Base-by-base conservation (phyloP, 2,888 invertebrate genomes). In the Apantesis nais region DNA sequence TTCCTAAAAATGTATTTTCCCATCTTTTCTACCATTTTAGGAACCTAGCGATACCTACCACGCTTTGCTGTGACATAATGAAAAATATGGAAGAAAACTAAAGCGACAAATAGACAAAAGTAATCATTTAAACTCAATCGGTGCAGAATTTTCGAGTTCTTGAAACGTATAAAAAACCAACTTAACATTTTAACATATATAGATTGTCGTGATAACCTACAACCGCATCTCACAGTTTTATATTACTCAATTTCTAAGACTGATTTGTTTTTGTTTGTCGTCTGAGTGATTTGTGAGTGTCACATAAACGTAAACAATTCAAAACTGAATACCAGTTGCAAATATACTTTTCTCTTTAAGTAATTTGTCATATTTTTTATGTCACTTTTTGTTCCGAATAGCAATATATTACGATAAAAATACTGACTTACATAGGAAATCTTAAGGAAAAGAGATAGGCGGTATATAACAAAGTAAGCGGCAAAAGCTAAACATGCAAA, bases 281-380 rank as follows among this genome's bases (percentile, higher is more conserved):
- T 11, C 9, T 39, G 39, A 3, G 2, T 48, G 48, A 8, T 48
- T 48, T 74, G 55, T 72, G 76, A 76, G 71, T 76, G 78, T 80
- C 74, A 78, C 65, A 63, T 71, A 61, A 68, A 73, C 73, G 69
- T 73, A 74, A 78, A 79, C 72, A 77, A 79, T 77, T 55, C 37
- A 25, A 58, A 80, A 73, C 73, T 68, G 62, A 66, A 78, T 77
- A 75, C 72, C 77, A 80, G 76, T 79, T 79, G 14, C 66, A 74
- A 78, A 78, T 76, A 66, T 67, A 70, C 70, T 61, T 74, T 65
- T 62, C 68, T 52, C n/a, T 71, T 55, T 67, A 29, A 64, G 66
- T 67, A 66, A 73, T 78, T 66, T 68, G 64, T 70, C 58, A n/a
- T 34, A 67, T 58, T 69, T 44, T 63, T 70, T 68, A 70, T 44